phyloP scores from a whole-genome alignment of 2,113 vertebrate genomes.

The Onychostoma macrolepis region DNA sequence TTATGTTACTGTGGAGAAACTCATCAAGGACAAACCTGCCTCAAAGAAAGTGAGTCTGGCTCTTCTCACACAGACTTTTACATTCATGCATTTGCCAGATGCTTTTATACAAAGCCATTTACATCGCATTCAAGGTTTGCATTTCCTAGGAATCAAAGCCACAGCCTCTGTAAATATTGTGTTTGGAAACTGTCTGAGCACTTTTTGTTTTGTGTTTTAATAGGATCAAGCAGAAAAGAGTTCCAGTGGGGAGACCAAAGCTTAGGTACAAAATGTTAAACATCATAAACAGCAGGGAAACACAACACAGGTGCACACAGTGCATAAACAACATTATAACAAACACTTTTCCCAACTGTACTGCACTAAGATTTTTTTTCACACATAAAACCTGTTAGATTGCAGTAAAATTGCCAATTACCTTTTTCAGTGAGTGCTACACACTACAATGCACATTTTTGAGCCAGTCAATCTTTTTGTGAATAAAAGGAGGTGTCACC shows the following conservation, averaged over 20 bases:
- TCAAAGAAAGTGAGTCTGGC: conserved; percentile 32
- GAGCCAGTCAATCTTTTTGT: not conserved
- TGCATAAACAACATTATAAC: not conserved
- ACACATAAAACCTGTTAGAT: not conserved
- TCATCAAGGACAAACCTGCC: conserved; percentile 51
- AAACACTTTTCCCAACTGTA: not conserved
- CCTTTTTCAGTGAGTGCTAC: not conserved
- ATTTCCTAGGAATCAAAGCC: not conserved
- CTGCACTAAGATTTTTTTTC: not conserved
- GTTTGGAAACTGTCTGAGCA: not conserved
- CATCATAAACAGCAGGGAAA: not conserved
- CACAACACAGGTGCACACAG: not conserved
- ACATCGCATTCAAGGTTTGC: not conserved
- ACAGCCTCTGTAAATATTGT: not conserved
- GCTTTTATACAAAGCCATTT: not conserved
- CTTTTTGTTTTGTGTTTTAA: not conserved
- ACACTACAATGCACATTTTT: not conserved
- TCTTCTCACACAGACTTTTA: not conserved
- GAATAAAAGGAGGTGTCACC: not conserved
- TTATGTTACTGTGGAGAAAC: conserved; percentile 68
- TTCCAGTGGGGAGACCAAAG: conserved; percentile 35
- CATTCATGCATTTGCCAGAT: not conserved
- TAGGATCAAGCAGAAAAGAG: conserved; percentile 36
- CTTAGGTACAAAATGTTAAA: conserved; percentile 7
- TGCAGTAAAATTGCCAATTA: not conserved